A percentile compares a stretch with the other conserved stretches of the same genome.
Conservation (phyloP, 2,797 vertebrate genomes). For the Oryzias dopingdopingensis region DNA sequence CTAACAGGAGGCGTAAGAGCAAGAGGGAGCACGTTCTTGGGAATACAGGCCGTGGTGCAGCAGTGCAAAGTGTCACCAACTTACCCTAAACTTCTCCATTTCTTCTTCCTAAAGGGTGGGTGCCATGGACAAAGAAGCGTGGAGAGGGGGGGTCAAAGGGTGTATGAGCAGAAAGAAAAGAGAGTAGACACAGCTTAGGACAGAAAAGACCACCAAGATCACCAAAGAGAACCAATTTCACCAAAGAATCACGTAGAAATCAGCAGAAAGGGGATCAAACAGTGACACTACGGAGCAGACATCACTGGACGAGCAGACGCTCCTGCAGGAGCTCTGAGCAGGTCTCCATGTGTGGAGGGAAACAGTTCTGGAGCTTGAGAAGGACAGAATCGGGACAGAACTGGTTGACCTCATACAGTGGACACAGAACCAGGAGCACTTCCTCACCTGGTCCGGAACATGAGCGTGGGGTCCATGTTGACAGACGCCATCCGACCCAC, state of each 20-base stretch:
- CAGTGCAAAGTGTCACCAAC: slow-evolving; percentile 79
- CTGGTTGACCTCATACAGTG: slow-evolving; percentile 42
- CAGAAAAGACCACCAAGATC: slow-evolving; percentile 88
- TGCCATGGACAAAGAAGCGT: slow-evolving; percentile 91
- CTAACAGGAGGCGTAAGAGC: slow-evolving; percentile 56
- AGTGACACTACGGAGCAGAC: slow-evolving; percentile 48
- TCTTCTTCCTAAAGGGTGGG: slow-evolving; percentile 98
- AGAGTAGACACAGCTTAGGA: slow-evolving; percentile 90
- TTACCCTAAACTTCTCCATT: slow-evolving; percentile 99
- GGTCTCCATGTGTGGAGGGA: slow-evolving; percentile 43
- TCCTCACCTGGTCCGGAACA: slow-evolving; percentile 93
- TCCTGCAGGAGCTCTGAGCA: slow-evolving; percentile 57
- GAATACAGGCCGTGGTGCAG: slow-evolving; percentile 40
- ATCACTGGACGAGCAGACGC: slow-evolving; percentile 60
- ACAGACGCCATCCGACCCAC: slow-evolving; percentile 98
- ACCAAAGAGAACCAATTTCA: slow-evolving; percentile 83
- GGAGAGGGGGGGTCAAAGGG: slow-evolving; percentile 81
- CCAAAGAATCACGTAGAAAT: slow-evolving; percentile 55
- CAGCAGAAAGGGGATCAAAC: slow-evolving; percentile 54
- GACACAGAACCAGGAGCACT: slow-evolving; percentile 6
- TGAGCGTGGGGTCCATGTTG: slow-evolving; percentile 98
- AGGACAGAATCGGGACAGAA: slow-evolving; percentile 45
- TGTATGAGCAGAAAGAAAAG: slow-evolving; percentile 60
- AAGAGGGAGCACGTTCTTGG: slow-evolving; percentile 42
- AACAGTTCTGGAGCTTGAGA: slow-evolving; percentile 57